A percentile compares a stretch with the other conserved stretches of the same genome.
Conservation (phyloP, 2,113 vertebrate species). For the Oncorhynchus nerka region DNA sequence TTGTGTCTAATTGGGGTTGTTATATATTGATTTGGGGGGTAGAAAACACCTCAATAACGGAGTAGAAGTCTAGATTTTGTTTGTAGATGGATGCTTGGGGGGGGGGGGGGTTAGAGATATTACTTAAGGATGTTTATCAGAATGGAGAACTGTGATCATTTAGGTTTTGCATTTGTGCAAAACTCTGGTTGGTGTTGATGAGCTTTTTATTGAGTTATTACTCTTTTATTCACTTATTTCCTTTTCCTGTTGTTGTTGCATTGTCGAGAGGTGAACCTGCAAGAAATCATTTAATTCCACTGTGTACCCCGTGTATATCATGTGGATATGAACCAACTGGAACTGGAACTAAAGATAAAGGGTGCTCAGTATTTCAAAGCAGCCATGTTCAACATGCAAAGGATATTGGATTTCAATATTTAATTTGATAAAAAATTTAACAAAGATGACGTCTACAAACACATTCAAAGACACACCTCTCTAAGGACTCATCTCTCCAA, state of each 20-base stretch:
- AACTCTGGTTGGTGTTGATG: background rate
- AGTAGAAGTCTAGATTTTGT: background rate
- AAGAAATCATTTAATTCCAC: too few relatives aligned
- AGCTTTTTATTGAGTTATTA: background rate
- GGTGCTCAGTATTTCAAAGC: too few relatives aligned
- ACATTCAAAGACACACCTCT: too few relatives aligned
- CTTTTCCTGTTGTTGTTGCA: too few relatives aligned
- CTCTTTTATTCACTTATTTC: too few relatives aligned
- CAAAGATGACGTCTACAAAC: too few relatives aligned
- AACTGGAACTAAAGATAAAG: background rate
- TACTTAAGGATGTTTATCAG: background rate
- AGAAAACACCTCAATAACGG: conserved; percentile 30
- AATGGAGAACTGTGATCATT: background rate
- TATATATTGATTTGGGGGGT: conserved; percentile 38
- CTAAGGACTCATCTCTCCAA: background rate
- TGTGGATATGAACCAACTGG: too few relatives aligned
- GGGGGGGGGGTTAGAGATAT: background rate
- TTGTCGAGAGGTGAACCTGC: too few relatives aligned
- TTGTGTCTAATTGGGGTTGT: conserved; percentile 47
- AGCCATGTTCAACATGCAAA: too few relatives aligned
- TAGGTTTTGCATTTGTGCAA: background rate
- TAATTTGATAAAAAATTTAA: too few relatives aligned
- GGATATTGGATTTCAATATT: too few relatives aligned
- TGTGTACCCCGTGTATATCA: too few relatives aligned
- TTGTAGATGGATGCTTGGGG: background rate